Base-by-base conservation (phyloP, 2,113 vertebrate species). In the Periophthalmodon schlosseri region DNA sequence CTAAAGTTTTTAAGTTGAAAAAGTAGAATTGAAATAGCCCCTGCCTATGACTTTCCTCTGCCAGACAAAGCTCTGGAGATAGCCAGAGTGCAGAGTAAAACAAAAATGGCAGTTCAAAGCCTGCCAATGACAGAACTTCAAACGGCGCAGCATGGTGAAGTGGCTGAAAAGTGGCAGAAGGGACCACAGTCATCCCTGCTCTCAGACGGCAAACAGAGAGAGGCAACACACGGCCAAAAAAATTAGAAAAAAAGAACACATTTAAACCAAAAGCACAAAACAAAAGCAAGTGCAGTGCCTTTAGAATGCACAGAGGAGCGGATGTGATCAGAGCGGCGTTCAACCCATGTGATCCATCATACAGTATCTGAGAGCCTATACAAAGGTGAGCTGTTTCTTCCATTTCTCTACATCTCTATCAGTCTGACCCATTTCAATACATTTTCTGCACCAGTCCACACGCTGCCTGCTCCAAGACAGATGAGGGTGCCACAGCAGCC, bases 91-190 rank as follows among this genome's bases (percentile, higher is more conserved):
- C 63, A 65, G 34, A 65, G 16, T 65, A 83, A 88, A 90, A 87
- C 83, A 87, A 78, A 83, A 89, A 85, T 82, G 85, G 80, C 87
- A 89, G 85, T 91, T 92, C 87, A 91, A 91, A 91, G 90, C 74
- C 70, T 74, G 78, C 65, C 80, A 68, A 81, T 86, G 85, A 89
- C 78, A 87, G 76, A 80, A 84, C 79, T 88, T 91, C 82, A 89
- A 86, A 89, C 46, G 69, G 58, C 28, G 50, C 69, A 84, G 77
- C 39, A 0, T 72, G 47, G 68, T 76, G 81, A 80, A 87, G 68
- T 70, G 75, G 84, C 67, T 70, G 18, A 78, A 81, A 63, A 86
- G 84, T 90, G 91, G 89, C 85, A 76, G 76, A 81, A 69, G 70
- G 79, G 80, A 68, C 71, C 4, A 56, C 74, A 65, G 77, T 81